Percentiles rank a stretch among this genome's conserved stretches.
Evolutionary conservation across 2,797 vertebrate species (phyloP).

Genomic region (Harpagifer antarcticus): DNA sequence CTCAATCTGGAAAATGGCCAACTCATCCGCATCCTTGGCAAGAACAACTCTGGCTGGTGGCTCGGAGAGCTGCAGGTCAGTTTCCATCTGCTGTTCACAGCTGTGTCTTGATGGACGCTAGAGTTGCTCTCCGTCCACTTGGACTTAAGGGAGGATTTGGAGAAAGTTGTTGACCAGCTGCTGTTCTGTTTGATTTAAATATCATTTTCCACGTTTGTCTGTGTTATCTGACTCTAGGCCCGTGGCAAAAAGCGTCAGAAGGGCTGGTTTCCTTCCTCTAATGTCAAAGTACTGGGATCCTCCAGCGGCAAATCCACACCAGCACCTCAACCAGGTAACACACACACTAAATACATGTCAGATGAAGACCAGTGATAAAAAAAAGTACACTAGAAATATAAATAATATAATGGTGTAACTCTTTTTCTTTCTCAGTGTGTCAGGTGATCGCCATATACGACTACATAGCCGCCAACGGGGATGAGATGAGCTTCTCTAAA

Average conservation of each 20-base stretch:
- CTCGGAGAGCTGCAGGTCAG: slow-evolving; percentile 97
- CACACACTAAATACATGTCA: slow-evolving; percentile 3
- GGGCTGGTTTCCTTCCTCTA: slow-evolving; percentile 95
- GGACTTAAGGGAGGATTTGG: background rate
- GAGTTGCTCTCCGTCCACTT: no score
- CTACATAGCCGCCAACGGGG: slow-evolving; percentile 91
- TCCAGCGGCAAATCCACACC: slow-evolving; percentile 91
- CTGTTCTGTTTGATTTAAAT: slow-evolving; percentile 2
- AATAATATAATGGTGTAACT: background rate
- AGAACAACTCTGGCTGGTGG: slow-evolving; percentile 95
- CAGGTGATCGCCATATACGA: slow-evolving; percentile 98
- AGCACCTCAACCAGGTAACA: slow-evolving; percentile 87
- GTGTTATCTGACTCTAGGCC: slow-evolving; percentile 82
- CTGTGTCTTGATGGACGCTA: background rate
- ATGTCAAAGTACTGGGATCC: slow-evolving; percentile 94
- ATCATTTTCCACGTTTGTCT: slow-evolving; percentile 12
- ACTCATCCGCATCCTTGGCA: slow-evolving; percentile 93
- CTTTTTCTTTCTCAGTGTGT: slow-evolving; percentile 84
- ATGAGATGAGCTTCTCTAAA: slow-evolving; percentile 95
- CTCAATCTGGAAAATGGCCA: slow-evolving; percentile 92
- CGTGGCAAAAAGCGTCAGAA: slow-evolving; percentile 97
- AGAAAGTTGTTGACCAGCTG: background rate
- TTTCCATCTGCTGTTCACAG: slow-evolving; percentile 81
- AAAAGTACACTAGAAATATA: background rate
- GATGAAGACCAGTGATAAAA: background rate